Evolutionary conservation across 2,888 invertebrate species (phyloP).

Genomic region (Watsonalla cultraria): DNA sequence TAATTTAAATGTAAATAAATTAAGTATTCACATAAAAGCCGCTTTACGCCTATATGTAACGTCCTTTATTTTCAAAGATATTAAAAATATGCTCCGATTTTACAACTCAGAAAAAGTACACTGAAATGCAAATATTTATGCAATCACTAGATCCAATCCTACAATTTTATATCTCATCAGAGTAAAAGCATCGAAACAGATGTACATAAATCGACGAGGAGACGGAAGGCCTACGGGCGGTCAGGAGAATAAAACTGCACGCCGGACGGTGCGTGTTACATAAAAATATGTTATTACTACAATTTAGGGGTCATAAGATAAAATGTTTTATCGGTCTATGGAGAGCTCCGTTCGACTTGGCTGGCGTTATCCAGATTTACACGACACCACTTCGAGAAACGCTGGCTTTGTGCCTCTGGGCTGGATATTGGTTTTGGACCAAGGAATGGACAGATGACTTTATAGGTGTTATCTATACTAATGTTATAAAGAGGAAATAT

Average conservation of each 20-base stretch:
- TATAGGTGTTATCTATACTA: not conserved
- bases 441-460: not conserved
- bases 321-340: conserved; percentile 22
- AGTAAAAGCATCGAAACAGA: not conserved
- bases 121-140: not conserved
- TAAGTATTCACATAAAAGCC: no score
- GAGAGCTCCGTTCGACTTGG: conserved; percentile 12
- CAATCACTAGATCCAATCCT: not conserved
- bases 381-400: conserved; percentile 21
- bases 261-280: not conserved
- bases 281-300: conserved; percentile 3
- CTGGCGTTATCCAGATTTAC: conserved; percentile 23
- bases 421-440: conserved; percentile 1
- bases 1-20: no score
- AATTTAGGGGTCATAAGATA: conserved; percentile 13
- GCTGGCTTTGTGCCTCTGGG: conserved; percentile 21
- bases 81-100: no score
- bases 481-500: no score
- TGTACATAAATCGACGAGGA: not conserved
- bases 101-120: not conserved
- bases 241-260: not conserved
- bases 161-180: not conserved
- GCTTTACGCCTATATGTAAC: no score
- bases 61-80: no score
- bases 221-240: not conserved